Evolutionary conservation across 1,140 invertebrate genomes (phyloP), one percentile per base, ranked within the genome.

Genomic region (Chironomus striatipennis): DNA sequence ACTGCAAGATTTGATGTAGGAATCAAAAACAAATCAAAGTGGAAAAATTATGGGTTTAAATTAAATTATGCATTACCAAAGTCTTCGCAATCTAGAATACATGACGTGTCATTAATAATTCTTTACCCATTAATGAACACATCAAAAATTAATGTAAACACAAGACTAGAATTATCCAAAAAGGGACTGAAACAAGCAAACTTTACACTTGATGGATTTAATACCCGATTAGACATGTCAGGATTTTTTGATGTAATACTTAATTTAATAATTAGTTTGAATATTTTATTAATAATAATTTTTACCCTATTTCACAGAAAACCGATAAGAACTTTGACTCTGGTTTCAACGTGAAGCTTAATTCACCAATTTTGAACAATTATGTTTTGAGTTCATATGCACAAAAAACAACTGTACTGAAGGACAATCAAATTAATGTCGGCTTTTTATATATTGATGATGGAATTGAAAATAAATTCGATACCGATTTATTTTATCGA

Each of bases 51-150:
- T 74, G 78, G 78, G 6, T 77, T 78, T 57, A 78, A 80, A 43
- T 79, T 80, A 0, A 85, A 86, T 79, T 89, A 89, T 76, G 84
- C 83, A 9, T 82, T 82, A 75, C 75, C 80, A 43, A 78, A 80
- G 67, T 83, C 85, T 65, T 80, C 81, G 15, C 81, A 85, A 42
- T 82, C 85, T 65, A 83, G 81, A 75, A 81, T 79, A 3, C 84
- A 88, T 76, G 79, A 83, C 72, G 76, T 87, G 0, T 79, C 82
- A 7, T 73, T 88, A 0, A 83, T 83, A 73, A 73, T 75, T 20
- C 20, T 75, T 0, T 81, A 80, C 20, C 79, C 79, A 0, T 77
- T 79, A 64, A 77, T 79, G n/a, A 78, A 80, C 74, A 78, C 81
- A 10, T 73, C 77, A 0, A 77, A 78, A 7, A 80, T 82, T 42